A percentile compares a stretch with the other conserved stretches of the same genome.
Evolutionary conservation across 1,140 invertebrate species (phyloP).

Genomic region (Hyles euphorbiae): DNA sequence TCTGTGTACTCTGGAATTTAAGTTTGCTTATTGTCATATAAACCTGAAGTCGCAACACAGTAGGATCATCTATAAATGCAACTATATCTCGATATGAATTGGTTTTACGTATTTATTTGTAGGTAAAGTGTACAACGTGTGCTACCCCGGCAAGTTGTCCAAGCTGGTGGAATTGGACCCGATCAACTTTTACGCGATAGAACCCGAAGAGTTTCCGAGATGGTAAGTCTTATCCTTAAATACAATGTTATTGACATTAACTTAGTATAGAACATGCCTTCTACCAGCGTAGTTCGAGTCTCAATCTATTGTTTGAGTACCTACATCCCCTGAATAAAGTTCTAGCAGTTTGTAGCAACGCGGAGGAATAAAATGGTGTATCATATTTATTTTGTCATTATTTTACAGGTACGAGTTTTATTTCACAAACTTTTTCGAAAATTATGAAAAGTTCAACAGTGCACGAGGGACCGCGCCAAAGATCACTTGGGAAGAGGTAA

Average conservation of each 20-base stretch:
- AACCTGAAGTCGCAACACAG: no score
- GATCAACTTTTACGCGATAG: slow-evolving; percentile 12
- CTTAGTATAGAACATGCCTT: no score
- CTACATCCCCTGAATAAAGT: background rate
- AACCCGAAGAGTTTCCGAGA: slow-evolving; percentile 26
- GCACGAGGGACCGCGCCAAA: slow-evolving; percentile 24
- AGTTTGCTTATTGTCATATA: no score
- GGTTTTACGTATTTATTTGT: slow-evolving; percentile 15
- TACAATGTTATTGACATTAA: background rate
- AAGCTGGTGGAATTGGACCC: slow-evolving; percentile 43
- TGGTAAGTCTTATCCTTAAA: slow-evolving; percentile 29
- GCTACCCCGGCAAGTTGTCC: slow-evolving; percentile 32
- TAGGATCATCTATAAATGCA: no score
- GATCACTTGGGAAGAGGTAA: slow-evolving; percentile 34
- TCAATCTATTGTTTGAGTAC: no score
- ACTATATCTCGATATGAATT: no score
- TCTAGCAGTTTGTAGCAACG: background rate
- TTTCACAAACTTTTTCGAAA: slow-evolving; percentile 33
- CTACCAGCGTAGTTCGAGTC: no score
- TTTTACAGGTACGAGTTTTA: slow-evolving; percentile 39
- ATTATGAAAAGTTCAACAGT: slow-evolving; percentile 37
- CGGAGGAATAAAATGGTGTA: background rate
- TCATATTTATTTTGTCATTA: slow-evolving; percentile 1
- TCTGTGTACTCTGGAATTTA: no score
- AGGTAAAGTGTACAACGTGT: slow-evolving; percentile 42